Base-by-base conservation (phyloP, 2,113 vertebrate species). In the Malurus elegans region DNA sequence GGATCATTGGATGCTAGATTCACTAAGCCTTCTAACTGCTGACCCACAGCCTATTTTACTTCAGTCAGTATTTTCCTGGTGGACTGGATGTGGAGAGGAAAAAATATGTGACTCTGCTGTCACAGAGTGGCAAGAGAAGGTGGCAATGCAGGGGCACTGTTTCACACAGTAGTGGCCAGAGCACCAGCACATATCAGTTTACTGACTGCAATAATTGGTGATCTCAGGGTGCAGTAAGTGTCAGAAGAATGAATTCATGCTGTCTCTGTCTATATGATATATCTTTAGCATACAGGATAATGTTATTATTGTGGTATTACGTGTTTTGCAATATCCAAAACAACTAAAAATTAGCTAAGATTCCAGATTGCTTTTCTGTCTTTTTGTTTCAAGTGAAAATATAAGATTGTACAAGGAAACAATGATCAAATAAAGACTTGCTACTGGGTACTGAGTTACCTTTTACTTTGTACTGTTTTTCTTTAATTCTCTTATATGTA, bases 341-440 rank as follows among this genome's bases (percentile, higher is more conserved):
- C 28, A 69, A 79, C 18, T 81, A 24, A 79, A 72, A 70, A 70
- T 48, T 32, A 40, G 31, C 26, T 80, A 71, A 80, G 76, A 51
- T 38, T 88, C 56, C 66, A 47, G 61, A 40, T 19, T 78, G 54
- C 56, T 92, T 91, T 93, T 45, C 32, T 95, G 60, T 78, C 61
- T 36, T 78, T 90, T 76, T 88, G 81, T 94, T 95, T 74, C 42
- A 86, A 90, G 28, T 44, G 40, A 54, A 88, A 83, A 83, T 70
- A 70, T 1, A n/a, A 64, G 56, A 67, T 76, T 97, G 94, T 97
- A 94, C 54, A 88, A 92, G 56, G 67, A 94, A 90, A 87, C 6
- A 2, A 50, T 73, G 31, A 62, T 70, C 51, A 80, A 94, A 95
- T 96, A 95, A 96, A 97, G 92, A 32, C 48, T 95, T 95, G 42